phyloP scores from a whole-genome alignment of 2,113 vertebrate species.

The Chloroceryle aenea region DNA sequence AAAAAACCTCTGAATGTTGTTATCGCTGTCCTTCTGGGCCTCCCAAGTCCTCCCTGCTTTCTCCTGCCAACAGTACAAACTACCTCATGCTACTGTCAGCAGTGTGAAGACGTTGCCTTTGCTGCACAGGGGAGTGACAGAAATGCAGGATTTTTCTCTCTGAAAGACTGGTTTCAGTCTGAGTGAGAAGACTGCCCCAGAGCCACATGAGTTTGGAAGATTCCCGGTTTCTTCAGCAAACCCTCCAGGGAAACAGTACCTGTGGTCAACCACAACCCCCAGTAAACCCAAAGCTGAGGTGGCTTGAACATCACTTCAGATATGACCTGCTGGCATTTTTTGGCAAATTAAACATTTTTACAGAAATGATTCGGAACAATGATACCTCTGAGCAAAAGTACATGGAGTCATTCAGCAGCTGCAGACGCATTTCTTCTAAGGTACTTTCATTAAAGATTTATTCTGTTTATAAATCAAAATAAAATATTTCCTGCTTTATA shows the following conservation, averaged over 20 bases:
- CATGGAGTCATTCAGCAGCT: not conserved
- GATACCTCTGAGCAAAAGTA: not conserved
- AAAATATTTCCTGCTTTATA: not conserved
- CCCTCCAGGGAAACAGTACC: not conserved
- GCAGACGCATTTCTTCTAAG: not conserved
- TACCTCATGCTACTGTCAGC: not conserved
- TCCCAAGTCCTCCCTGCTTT: constrained; percentile 39
- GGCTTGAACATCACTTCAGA: not conserved
- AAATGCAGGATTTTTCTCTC: not conserved
- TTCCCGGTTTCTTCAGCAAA: not conserved
- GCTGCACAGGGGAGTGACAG: not conserved
- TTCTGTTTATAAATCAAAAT: constrained; percentile 11
- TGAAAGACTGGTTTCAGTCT: not conserved
- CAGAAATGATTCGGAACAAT: not conserved
- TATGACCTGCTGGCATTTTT: not conserved
- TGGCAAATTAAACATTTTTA: not conserved
- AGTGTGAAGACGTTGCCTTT: not conserved
- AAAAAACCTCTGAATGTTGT: constrained; percentile 12
- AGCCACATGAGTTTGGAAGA: not conserved
- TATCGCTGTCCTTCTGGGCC: constrained; percentile 42
- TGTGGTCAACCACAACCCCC: not conserved
- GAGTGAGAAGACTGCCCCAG: not conserved
- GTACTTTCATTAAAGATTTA: not conserved
- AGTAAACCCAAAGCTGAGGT: not conserved
- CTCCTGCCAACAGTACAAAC: constrained; percentile 26